Evolutionary conservation across 2,797 vertebrate genomes (phyloP).

Genomic region (Manis crassicaudata): DNA sequence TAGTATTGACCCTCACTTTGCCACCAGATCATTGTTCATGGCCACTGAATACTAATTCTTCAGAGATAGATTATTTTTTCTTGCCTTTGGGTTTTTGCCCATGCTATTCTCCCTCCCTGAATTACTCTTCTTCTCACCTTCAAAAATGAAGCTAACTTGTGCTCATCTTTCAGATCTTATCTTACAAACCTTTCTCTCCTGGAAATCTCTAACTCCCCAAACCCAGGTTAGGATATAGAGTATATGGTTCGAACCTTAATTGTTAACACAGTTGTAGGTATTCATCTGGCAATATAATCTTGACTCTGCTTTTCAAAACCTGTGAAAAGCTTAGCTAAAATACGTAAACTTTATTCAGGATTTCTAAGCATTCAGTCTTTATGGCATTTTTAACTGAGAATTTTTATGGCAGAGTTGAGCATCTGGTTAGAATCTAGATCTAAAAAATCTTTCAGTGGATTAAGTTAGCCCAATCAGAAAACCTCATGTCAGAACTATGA

Average conservation of each 20-base stretch:
- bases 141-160: background rate
- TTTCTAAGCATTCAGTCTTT: conserved; percentile 17
- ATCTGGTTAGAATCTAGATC: background rate
- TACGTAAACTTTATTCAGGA: conserved; percentile 36
- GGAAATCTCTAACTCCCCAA: conserved; percentile 31
- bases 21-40: background rate
- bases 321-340: conserved; percentile 10
- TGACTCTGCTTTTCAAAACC: conserved; percentile 45
- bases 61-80: background rate
- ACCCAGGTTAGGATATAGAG: background rate
- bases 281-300: background rate
- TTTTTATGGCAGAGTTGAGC: too few species aligned
- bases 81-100: background rate
- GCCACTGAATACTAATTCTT: background rate
- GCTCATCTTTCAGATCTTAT: background rate
- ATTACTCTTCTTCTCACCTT: background rate
- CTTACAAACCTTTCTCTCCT: background rate
- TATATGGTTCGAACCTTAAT: background rate
- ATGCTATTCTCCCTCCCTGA: background rate
- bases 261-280: background rate
- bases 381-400: too few species aligned
- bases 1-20: background rate
- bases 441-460: conserved; percentile 7
- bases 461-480: conserved; percentile 27
- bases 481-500: background rate